These are phyloP conservation scores for Tachina lurida DNA, from an alignment of 2,888 invertebrate genomes.

Conservation along the genomic window DNA sequence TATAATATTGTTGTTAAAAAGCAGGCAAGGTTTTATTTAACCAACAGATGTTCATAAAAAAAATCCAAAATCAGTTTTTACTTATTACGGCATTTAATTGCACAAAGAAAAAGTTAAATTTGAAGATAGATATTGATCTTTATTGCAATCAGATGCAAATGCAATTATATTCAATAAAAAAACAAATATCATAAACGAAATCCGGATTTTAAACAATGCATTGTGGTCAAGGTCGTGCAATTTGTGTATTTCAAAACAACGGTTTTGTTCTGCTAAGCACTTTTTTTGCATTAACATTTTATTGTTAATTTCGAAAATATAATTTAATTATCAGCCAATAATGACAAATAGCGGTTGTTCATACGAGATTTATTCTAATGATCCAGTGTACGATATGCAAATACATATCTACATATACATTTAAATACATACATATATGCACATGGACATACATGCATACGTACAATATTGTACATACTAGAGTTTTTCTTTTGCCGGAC, in stretches of 20 bases:
- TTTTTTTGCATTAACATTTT: neutral
- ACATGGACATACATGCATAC: too few relatives aligned
- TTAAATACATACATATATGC: too few relatives aligned
- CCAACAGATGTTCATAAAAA: neutral
- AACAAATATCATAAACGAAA: conserved; percentile 3
- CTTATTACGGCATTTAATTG: neutral
- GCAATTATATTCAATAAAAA: conserved; percentile 17
- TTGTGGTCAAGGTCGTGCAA: conserved; percentile 27
- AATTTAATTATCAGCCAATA: neutral
- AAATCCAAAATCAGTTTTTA: neutral
- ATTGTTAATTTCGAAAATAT: neutral
- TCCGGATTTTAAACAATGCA: conserved; percentile 28
- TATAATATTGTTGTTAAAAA: neutral
- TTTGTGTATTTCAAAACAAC: neutral
- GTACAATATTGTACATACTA: too few relatives aligned
- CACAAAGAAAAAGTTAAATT: conserved; percentile 11
- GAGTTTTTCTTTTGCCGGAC: too few relatives aligned
- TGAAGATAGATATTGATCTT: conserved; percentile 27
- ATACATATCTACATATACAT: too few relatives aligned
- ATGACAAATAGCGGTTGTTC: neutral
- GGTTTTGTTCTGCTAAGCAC: neutral
- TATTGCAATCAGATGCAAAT: conserved; percentile 2
- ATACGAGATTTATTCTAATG: conserved; percentile 3
- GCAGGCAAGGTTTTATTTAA: conserved; percentile 8
- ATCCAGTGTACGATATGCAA: too few relatives aligned